Evolutionary conservation across 2,113 vertebrate species (phyloP).

Genomic region (Terrapene triunguis): DNA sequence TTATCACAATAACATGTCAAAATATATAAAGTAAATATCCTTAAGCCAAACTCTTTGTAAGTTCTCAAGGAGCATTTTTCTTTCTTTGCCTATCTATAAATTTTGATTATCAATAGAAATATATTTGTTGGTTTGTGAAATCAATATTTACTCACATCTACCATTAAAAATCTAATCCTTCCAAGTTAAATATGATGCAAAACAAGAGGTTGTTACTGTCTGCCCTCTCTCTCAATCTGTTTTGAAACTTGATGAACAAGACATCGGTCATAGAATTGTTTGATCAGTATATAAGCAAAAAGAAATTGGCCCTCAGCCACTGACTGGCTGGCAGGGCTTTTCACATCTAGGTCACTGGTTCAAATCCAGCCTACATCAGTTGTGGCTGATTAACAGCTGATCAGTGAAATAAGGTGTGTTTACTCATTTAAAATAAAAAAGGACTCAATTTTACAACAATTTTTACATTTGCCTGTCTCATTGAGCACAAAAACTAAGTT

Average conservation of each 20-base stretch:
- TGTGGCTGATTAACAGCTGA: not conserved
- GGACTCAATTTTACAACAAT: not conserved
- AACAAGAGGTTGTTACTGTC: not conserved
- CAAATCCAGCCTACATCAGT: not conserved
- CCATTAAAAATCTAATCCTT: not conserved
- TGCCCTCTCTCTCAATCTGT: not conserved
- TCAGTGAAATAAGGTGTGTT: not conserved
- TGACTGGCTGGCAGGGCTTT: not conserved
- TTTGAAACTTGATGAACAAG: not conserved
- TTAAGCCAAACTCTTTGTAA: not conserved
- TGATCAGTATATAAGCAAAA: not conserved
- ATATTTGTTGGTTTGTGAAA: not conserved
- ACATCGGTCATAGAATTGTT: not conserved
- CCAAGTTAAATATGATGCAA: not conserved
- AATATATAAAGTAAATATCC: not conserved
- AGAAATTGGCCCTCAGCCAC: not conserved
- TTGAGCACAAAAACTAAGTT: not conserved
- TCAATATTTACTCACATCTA: not conserved
- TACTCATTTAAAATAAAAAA: slow-evolving; percentile 8
- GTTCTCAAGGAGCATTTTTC: not conserved
- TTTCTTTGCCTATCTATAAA: not conserved
- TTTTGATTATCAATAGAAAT: not conserved
- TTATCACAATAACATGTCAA: not conserved
- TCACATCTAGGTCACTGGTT: not conserved
- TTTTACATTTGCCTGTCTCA: not conserved